These are phyloP conservation scores for Falco concolor DNA, from an alignment of 2,797 vertebrate species.

Conservation along the genomic window DNA sequence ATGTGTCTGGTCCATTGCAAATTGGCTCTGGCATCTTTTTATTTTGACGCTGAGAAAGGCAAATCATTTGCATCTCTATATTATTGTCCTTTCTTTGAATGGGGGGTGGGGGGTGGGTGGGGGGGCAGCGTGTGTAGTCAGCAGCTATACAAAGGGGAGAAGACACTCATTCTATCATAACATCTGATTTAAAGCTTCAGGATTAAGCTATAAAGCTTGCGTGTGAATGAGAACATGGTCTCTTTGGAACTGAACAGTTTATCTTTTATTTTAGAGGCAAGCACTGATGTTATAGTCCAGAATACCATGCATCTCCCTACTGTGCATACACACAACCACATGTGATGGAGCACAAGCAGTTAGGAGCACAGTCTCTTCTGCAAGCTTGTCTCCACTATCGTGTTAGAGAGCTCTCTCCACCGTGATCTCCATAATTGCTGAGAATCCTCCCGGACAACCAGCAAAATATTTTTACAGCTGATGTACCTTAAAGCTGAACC, in stretches of 20 bases:
- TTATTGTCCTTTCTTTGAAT: not conserved
- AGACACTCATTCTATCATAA: not conserved
- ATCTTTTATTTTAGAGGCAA: not conserved
- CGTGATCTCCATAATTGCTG: not conserved
- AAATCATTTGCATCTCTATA: not conserved
- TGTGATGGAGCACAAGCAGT: fast-evolving
- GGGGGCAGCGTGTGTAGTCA: not conserved
- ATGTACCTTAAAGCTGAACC: not conserved
- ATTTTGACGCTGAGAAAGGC: not conserved
- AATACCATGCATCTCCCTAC: fast-evolving
- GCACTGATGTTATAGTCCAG: not conserved
- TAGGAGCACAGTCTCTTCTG: not conserved
- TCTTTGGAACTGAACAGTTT: not conserved
- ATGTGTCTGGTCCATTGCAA: not conserved
- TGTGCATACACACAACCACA: not conserved
- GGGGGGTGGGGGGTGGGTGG: no score
- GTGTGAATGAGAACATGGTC: not conserved
- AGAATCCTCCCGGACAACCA: not conserved
- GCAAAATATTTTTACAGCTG: not conserved
- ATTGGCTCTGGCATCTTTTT: not conserved
- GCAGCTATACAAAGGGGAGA: not conserved
- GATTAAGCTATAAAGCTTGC: not conserved
- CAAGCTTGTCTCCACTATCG: not conserved
- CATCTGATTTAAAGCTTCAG: not conserved
- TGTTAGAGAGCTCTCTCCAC: not conserved